phyloP scores from a whole-genome alignment of 2,888 invertebrate species.

The Polyommatus icarus region DNA sequence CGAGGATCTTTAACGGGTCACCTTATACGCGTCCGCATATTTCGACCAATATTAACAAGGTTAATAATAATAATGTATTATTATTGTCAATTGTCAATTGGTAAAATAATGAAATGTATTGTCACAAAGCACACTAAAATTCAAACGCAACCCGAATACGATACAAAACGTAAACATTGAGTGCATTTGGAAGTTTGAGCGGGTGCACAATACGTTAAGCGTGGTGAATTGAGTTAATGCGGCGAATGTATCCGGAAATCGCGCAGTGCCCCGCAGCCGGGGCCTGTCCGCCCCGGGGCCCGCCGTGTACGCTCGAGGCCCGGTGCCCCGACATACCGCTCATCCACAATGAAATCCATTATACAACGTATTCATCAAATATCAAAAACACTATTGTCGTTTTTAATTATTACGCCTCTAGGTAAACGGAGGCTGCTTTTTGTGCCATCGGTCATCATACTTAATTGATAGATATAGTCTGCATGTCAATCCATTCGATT shows the following conservation, averaged over 20 bases:
- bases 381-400: constrained; percentile 19
- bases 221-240: constrained; percentile 18
- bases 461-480: constrained; percentile 1
- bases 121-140: not conserved
- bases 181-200: constrained; percentile 19
- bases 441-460: not conserved
- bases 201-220: not conserved
- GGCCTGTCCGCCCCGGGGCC: constrained; percentile 57
- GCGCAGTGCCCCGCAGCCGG: constrained; percentile 43
- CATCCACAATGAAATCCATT: constrained; percentile 36
- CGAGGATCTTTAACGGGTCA: not conserved
- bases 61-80: no score
- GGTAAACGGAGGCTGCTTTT: not conserved
- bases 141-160: not conserved
- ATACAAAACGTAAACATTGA: not conserved
- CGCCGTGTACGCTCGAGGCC: constrained; percentile 62
- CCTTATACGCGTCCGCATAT: not conserved
- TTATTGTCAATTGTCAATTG: no score
- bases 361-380: constrained; percentile 19
- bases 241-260: constrained; percentile 8
- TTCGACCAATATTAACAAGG: no score
- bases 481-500: not conserved
- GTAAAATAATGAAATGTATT: not conserved
- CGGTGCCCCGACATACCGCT: constrained; percentile 45
- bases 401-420: constrained; percentile 1